These are phyloP conservation scores for Meloidogyne floridensis DNA, from an alignment of 1,140 invertebrate species.

Conservation along the genomic window DNA sequence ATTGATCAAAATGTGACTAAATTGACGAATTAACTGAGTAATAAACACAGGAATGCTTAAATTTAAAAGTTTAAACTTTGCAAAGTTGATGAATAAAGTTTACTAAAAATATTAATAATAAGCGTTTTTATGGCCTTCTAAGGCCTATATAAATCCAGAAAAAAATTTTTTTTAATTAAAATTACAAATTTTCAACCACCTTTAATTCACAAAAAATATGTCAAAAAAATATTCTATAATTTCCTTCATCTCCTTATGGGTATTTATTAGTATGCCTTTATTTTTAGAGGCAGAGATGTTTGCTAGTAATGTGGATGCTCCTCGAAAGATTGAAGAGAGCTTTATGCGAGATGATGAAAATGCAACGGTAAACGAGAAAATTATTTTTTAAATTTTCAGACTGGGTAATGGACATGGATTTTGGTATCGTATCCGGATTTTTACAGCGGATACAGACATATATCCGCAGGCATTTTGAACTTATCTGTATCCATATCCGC, in stretches of 20 bases:
- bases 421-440: no score
- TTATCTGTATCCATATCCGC: no score
- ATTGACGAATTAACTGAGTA: not conserved
- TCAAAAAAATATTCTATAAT: not conserved
- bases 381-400: no score
- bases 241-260: not conserved
- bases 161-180: not conserved
- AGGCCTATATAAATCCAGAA: not conserved
- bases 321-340: not conserved
- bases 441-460: no score
- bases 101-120: not conserved
- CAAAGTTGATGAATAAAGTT: no score
- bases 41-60: not conserved
- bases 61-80: no score
- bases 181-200: no score
- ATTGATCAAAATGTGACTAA: not conserved
- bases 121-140: no score
- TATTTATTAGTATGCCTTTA: not conserved
- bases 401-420: no score
- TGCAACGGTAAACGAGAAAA: not conserved
- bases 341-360: constrained; percentile 1
- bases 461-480: no score
- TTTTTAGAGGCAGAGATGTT: not conserved
- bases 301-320: not conserved
- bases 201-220: not conserved